phyloP scores from a whole-genome alignment of 2,113 vertebrate species.

The Trogon melanurus region DNA sequence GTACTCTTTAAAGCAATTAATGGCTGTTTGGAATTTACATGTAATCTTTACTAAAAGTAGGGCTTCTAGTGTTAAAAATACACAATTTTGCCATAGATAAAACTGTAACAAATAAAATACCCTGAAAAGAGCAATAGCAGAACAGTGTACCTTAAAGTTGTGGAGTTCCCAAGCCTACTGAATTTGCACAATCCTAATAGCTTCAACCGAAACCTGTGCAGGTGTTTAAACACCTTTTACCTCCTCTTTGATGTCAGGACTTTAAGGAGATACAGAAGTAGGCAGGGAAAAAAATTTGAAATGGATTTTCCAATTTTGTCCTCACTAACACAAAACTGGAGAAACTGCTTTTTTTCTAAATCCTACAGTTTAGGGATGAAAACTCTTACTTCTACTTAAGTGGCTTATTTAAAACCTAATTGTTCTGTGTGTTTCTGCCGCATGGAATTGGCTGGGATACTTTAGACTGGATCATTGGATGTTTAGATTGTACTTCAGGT shows the following conservation, averaged over 20 bases:
- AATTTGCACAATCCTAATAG: not conserved
- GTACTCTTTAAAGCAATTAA: not conserved
- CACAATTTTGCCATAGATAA: not conserved
- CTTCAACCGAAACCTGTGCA: not conserved
- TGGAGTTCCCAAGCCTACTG: not conserved
- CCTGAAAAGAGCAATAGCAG: not conserved
- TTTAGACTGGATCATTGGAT: not conserved
- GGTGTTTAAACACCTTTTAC: not conserved
- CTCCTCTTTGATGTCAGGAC: not conserved
- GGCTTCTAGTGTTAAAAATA: not conserved
- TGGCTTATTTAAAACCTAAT: not conserved
- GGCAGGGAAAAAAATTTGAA: not conserved
- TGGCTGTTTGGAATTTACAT: not conserved
- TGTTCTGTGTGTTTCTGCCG: not conserved
- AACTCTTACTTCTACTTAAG: not conserved
- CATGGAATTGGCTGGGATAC: not conserved
- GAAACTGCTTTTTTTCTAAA: not conserved
- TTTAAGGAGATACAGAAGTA: not conserved
- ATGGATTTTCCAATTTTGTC: not conserved
- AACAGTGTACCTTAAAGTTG: not conserved
- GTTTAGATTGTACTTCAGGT: not conserved
- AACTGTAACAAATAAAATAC: not conserved
- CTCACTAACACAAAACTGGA: not conserved
- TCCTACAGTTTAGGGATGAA: not conserved
- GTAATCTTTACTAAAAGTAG: not conserved